A percentile compares a stretch with the other conserved stretches of the same genome.
phyloP scores from a whole-genome alignment of 2,797 vertebrate species.

The Crocodylus rhombifer region DNA sequence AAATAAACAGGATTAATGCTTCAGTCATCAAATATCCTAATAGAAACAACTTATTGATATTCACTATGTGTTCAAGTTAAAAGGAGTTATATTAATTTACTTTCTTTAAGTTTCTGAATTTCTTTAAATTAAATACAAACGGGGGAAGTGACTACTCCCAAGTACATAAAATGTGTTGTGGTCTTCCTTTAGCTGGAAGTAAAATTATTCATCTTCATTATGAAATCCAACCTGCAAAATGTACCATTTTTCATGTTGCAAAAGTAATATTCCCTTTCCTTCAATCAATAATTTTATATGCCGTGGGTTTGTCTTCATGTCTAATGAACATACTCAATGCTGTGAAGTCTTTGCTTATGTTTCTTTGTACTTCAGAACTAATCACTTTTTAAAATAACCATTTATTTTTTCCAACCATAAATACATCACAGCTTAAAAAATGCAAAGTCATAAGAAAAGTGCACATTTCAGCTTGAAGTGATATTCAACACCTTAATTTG shows the following conservation, averaged over 20 bases:
- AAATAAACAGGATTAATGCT: background rate
- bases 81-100: background rate
- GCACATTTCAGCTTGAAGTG: slow-evolving; percentile 28
- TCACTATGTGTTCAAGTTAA: background rate
- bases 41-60: background rate
- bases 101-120: background rate
- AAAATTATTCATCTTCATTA: background rate
- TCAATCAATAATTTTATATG: background rate
- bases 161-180: background rate
- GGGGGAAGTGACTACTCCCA: background rate
- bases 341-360: background rate
- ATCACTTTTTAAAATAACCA: background rate
- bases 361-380: background rate
- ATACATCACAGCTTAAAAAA: background rate
- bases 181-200: background rate
- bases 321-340: background rate
- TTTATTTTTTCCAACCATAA: slow-evolving; percentile 12
- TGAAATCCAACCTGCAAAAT: background rate
- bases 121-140: background rate
- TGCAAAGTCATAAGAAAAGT: slow-evolving; percentile 30
- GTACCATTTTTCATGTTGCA: background rate
- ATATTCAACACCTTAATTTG: slow-evolving; percentile 52
- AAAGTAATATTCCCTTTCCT: background rate
- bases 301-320: background rate
- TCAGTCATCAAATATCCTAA: background rate